Evolutionary conservation across 2,113 vertebrate genomes (phyloP), one percentile per base, ranked within the genome.

Genomic region (Microcebus ravelobensis): DNA sequence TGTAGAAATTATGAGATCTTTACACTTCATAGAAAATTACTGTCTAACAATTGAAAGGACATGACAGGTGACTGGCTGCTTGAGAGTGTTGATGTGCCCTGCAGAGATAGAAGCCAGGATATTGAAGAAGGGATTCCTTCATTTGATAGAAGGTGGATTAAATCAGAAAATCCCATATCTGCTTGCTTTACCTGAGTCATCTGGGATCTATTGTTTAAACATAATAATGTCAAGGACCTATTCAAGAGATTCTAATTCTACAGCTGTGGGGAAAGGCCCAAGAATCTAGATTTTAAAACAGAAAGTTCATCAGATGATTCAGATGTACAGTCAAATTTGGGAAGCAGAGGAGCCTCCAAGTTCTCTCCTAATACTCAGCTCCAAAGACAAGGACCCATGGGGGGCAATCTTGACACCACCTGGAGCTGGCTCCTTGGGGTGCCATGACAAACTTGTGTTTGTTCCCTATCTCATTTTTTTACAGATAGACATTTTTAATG

Each of bases 311-410:
- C 10, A 52, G 36, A 17, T 86, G 39, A 82, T 15, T 57, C 27
- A 71, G 48, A 67, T 14, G 1, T 57, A 3, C 50, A 29, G 17
- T 68, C 50, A 81, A 21, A 52, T 63, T 65, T 92, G 34, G 92
- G 45, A 90, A 52, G 9, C n/a, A 5, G 3, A 8, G 52, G 8
- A 18, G 11, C 7, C 14, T 77, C 68, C 12, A n/a, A 81, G 21
- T 9, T 76, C n/a, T 23, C 13, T 52, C 7, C 27, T 63, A 45
- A n/a, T 4, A 8, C 18, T 71, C 29, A 34, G 34, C 45, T 52
- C 25, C 11, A 0, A 0, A 21, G 55, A 12, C 8, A 13, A 57
- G 18, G 34, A 50, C 15, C 12, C 52, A 5, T 1, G 3, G 14
- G 25, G 18, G 27, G 36, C 17, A 1, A 4, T 48, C 61, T 65